Conservation (phyloP, 2,113 vertebrate species). For the Manacus vitellinus region DNA sequence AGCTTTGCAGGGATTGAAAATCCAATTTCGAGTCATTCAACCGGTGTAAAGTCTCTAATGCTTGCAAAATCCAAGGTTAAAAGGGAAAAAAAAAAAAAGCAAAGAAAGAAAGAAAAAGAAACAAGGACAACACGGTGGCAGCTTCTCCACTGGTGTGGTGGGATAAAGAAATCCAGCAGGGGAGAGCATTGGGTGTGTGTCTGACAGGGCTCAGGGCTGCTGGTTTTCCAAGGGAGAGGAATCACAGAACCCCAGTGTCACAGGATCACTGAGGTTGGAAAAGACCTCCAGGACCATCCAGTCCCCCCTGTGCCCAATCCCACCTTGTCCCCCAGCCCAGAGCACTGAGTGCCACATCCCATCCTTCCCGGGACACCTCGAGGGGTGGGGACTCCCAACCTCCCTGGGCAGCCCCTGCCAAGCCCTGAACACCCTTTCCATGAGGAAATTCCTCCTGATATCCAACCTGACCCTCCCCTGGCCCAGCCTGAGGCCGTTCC, state of each 20-base stretch:
- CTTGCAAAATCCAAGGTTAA: background rate
- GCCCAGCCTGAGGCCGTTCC: background rate
- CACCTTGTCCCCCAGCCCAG: background rate
- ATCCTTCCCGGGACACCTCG: background rate
- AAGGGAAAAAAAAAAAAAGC: background rate
- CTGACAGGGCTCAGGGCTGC: background rate
- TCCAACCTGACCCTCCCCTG: background rate
- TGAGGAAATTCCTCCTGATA: background rate
- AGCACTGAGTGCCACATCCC: background rate
- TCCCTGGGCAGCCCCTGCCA: background rate
- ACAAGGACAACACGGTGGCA: background rate
- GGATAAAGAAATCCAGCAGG: background rate
- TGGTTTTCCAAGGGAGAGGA: background rate
- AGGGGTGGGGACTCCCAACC: background rate
- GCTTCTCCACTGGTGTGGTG: background rate
- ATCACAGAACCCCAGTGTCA: background rate
- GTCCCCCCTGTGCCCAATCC: background rate
- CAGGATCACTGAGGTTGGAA: background rate
- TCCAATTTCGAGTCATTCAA: slow-evolving; percentile 8
- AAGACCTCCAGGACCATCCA: background rate
- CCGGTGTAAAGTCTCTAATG: background rate
- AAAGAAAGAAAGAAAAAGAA: background rate
- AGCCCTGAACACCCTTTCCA: background rate
- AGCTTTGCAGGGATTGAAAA: background rate
- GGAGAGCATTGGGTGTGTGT: background rate